Percentiles rank a stretch among this genome's conserved stretches.
Conservation (phyloP, 2,888 invertebrate genomes). For the Rambutsinella grinnellia region DNA sequence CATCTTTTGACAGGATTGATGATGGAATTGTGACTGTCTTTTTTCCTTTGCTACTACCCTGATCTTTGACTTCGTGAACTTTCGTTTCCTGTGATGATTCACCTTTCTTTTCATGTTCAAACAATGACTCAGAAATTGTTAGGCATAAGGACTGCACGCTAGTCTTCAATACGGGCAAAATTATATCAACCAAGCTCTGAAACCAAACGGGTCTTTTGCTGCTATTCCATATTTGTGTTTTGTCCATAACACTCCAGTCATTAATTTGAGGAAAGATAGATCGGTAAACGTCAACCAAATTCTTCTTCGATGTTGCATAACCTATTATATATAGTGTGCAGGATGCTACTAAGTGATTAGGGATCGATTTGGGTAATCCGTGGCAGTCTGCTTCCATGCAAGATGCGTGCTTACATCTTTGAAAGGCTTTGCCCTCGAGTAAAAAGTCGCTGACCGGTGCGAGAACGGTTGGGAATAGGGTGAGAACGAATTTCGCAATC, state of each 20-base stretch:
- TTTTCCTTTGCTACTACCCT: neutral
- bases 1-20: slow-evolving; percentile 16
- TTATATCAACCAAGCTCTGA: slow-evolving; percentile 62
- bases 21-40: neutral
- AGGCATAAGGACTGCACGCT: slow-evolving; percentile 65
- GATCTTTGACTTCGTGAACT: neutral
- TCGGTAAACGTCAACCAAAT: slow-evolving; percentile 57
- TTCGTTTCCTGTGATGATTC: slow-evolving; percentile 5
- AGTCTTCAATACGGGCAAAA: slow-evolving; percentile 65
- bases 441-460: slow-evolving; percentile 63
- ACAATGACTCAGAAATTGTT: slow-evolving; percentile 43
- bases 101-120: slow-evolving; percentile 23
- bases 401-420: slow-evolving; percentile 61
- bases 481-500: slow-evolving; percentile 58
- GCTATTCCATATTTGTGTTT: slow-evolving; percentile 65
- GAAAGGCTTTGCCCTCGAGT: slow-evolving; percentile 64
- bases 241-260: slow-evolving; percentile 66
- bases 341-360: slow-evolving; percentile 62
- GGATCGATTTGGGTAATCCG: slow-evolving; percentile 62
- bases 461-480: slow-evolving; percentile 60
- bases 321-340: slow-evolving; percentile 62
- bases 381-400: slow-evolving; percentile 65
- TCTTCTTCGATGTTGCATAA: slow-evolving; percentile 57
- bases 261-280: slow-evolving; percentile 59
- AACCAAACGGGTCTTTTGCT: slow-evolving; percentile 66